phyloP scores from a whole-genome alignment of 1,140 invertebrate genomes.

The Ridgeia piscesae region DNA sequence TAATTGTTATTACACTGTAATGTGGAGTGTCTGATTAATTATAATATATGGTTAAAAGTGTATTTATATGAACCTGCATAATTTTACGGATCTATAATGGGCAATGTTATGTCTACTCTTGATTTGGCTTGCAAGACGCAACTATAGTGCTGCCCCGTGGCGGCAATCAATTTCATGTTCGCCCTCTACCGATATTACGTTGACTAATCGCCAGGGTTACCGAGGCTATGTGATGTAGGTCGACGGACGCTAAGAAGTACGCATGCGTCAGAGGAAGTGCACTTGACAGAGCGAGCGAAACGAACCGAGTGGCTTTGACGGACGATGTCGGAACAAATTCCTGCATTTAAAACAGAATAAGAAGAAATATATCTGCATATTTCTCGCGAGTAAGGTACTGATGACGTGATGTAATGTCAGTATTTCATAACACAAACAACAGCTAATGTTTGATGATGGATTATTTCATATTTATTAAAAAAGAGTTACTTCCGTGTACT shows the following conservation, averaged over 20 bases:
- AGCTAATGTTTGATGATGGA: background rate
- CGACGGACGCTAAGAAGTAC: background rate
- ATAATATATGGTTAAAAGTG: too few species aligned
- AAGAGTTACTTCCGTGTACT: background rate
- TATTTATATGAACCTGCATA: too few species aligned
- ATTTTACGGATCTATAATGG: too few species aligned
- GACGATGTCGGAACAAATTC: background rate
- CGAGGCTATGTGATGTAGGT: background rate
- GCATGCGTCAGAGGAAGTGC: background rate
- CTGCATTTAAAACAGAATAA: background rate
- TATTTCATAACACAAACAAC: background rate
- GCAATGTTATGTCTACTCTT: too few species aligned
- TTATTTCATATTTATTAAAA: background rate
- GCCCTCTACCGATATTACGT: background rate
- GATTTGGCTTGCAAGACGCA: too few species aligned
- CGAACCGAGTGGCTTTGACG: background rate
- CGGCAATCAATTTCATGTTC: background rate
- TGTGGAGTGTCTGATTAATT: too few species aligned
- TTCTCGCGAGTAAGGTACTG: background rate
- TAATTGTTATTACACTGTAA: too few species aligned
- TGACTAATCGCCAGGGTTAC: background rate
- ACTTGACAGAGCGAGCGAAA: background rate
- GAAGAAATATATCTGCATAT: background rate
- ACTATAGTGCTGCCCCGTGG: background rate
- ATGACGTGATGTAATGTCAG: background rate